Evolutionary conservation across 2,888 invertebrate species (phyloP), one percentile per base, ranked within the genome.

Genomic region (Andrena marginata): DNA sequence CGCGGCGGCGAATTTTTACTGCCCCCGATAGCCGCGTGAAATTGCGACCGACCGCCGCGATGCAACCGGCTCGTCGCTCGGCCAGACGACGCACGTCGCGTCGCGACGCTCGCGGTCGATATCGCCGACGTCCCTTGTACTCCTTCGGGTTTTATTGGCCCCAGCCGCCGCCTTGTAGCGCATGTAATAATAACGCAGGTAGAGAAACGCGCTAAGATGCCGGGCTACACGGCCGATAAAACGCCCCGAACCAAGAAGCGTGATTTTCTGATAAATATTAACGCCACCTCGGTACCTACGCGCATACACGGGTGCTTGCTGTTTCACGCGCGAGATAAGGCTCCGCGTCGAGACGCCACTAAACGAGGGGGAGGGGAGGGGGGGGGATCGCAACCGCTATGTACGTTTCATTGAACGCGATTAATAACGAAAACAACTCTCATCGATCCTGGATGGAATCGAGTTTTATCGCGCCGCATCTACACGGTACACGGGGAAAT

Each of bases 251-350:
- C 76, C 76, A 67, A 81, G 84, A 68, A 81, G 80, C 42, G 68
- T 75, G 84, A 85, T 88, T 88, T 84, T 75, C 65, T 69, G 88
- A 84, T 85, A 84, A 85, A 85, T 84, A 80, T 85, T 84, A 84
- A 85, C 84, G 77, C 51, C 60, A 42, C n/a, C 62, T 49, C 7
- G 56, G 72, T 67, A 16, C 16, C 42, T 42, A 1, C 13, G 42
- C 13, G 4, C 42, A 1, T 13, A 64, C 76, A 69, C 56, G 67
- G 62, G n/a, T 26, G 60, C 42, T 68, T 23, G 60, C 13, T 13
- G 69, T 60, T 59, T 31, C 65, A 51, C 51, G 31, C 33, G 54
- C 16, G 54, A 68, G 65, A 79, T 79, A 79, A 51, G 69, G 8
- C 29, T 31, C 10, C 1, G 6, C 31, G 62, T 13, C 56, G 20